Evolutionary conservation across 1,140 invertebrate genomes (phyloP).

Genomic region (Apis cerana): DNA sequence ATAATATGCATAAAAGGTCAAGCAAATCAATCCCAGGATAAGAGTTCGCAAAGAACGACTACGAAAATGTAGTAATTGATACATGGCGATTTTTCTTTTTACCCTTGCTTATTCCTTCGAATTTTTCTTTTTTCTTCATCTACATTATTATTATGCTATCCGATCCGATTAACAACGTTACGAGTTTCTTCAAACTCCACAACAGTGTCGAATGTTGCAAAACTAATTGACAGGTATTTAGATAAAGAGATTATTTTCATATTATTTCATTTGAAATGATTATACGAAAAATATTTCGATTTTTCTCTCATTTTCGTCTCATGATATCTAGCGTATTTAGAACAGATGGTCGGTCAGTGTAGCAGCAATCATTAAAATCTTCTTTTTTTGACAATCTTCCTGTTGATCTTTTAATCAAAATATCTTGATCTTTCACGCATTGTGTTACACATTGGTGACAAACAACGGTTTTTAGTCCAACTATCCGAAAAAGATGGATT

Average conservation of each 20-base stretch:
- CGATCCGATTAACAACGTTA: neutral
- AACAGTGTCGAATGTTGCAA: neutral
- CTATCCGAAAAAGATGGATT: too few relatives aligned
- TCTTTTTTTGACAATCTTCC: neutral
- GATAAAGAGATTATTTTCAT: constrained; percentile 42
- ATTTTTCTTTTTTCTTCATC: neutral
- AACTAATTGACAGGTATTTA: neutral
- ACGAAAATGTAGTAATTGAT: constrained; percentile 74
- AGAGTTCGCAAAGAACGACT: constrained; percentile 74
- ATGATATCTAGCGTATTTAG: neutral
- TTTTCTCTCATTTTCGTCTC: too few relatives aligned
- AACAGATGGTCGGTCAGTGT: constrained; percentile 14
- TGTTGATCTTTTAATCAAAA: neutral
- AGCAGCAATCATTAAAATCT: neutral
- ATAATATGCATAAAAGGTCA: constrained; percentile 78
- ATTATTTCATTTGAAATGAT: constrained; percentile 10
- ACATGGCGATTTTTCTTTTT: constrained; percentile 65
- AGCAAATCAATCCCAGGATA: constrained; percentile 72
- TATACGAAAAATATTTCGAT: too few relatives aligned
- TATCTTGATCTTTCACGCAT: neutral
- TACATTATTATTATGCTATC: constrained; percentile 31
- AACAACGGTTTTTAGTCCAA: neutral
- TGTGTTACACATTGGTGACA: neutral
- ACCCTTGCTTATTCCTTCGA: neutral
- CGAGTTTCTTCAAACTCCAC: constrained; percentile 4